Evolutionary conservation across 2,888 invertebrate genomes (phyloP), one percentile per base, ranked within the genome.

Genomic region (Nomada fabriciana): DNA sequence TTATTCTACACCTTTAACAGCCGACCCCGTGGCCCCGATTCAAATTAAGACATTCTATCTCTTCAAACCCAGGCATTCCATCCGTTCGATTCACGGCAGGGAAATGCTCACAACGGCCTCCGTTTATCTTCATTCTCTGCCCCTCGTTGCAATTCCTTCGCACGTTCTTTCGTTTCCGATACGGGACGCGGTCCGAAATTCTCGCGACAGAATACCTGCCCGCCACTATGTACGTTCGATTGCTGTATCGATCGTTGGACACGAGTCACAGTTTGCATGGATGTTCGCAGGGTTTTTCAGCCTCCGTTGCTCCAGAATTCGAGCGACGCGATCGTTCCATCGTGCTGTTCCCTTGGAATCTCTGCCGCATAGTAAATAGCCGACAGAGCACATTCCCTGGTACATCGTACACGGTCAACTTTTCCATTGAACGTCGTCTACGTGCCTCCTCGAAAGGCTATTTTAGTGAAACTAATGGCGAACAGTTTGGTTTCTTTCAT

Each of bases 291-390:
- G 47, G 67, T 68, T 72, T 80, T 57, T 29, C 4, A 78, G 60
- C 52, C 36, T 50, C 61, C 55, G 53, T 50, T 55, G 85, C n/a
- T 78, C 85, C 25, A 79, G 85, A 84, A 85, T 85, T 64, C 80
- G 11, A 75, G 65, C 74, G 65, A 84, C 68, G 84, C 74, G 52
- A 60, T 65, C 70, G 47, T 72, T 18, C 69, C 55, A 15, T 1
- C 59, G 29, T 50, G 50, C 55, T 64, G 10, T 52, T 36, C 68
- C 61, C 43, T 25, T 13, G 29, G 61, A 64, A 73, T 73, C 73
- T 60, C 64, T 23, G 52, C 42, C 63, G 69, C 59, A 78, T 72
- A 64, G 68, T 55, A 76, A 68, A 75, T 67, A 70, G 73, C 73
- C 60, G 59, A 55, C 47, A 47, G 42, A 36, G 20, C 20, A 20